Base-by-base conservation (phyloP, 30 jellyfish, hydroid and myxozoan genomes). In the Cassiopea andromeda region DNA sequence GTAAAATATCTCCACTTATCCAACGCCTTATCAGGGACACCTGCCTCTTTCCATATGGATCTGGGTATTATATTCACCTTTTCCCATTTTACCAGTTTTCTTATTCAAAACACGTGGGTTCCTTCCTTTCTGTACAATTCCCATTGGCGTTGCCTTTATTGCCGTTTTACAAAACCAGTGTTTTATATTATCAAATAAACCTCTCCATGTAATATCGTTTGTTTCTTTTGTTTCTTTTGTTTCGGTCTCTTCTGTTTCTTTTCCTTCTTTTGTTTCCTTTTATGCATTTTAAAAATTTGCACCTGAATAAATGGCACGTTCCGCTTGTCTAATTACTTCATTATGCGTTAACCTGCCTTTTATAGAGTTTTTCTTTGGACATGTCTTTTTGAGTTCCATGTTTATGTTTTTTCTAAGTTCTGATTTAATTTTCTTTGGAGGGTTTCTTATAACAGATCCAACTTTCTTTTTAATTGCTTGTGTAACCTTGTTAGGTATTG, bases 271-370 rank as follows among this genome's bases (percentile, higher is more conserved):
- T 50, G 5, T 50, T 50, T 50, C 64, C 5, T 9, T 50, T 9
- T 50, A 5, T 50, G 64, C 64, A 50, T 50, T 18, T 72, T 72
- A 72, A 27, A 72, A 72, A 13, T 72, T 72, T 17, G 81, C 81
- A 14, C 58, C 81, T 1, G 81, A 72, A 27, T 72, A 19, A 4
- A 72, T 72, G 16, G 50, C 38, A 2, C 60, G 81, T 6, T 72
- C 81, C 0, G 81, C 81, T 7, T 48, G 47, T 19, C 81, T 46
- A 7, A 72, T 14, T 18, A 72, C 5, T 72, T 72, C 81, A 48
- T 72, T 72, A 48, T 72, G 81, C 2, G 58, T 2, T 50, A 50
- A 50, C 64, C 64, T 9, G 5, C 64, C 64, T 2, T 50, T 50
- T 50, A 50, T 50, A 50, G 64, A 50, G 5, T 9, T 50, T 50